These are phyloP conservation scores for Aphis craccivora DNA, from an alignment of 1,140 invertebrate genomes.

Conservation along the genomic window DNA sequence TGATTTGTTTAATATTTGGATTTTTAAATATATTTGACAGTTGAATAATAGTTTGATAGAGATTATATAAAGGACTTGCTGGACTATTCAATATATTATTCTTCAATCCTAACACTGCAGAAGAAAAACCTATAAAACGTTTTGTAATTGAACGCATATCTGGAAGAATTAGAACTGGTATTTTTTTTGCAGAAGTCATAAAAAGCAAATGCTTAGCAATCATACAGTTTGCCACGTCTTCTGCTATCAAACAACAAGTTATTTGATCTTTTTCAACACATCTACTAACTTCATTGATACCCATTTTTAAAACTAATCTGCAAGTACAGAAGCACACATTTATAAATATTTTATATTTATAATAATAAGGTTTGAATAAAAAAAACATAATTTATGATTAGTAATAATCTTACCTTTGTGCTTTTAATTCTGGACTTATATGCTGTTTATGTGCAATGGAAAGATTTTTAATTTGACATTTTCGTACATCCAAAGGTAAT, in stretches of 20 bases:
- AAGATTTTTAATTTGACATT: conserved; percentile 38
- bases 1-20: conserved; percentile 16
- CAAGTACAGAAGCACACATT: background rate
- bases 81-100: background rate
- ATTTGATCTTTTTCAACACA: conserved; percentile 49
- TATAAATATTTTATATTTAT: background rate
- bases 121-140: conserved; percentile 37
- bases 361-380: background rate
- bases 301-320: conserved; percentile 45
- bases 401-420: conserved; percentile 18
- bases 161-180: conserved; percentile 39
- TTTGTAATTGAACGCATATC: conserved; percentile 35
- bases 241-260: conserved; percentile 49
- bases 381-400: background rate
- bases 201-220: conserved; percentile 41
- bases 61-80: background rate
- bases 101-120: conserved; percentile 39
- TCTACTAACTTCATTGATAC: conserved; percentile 52
- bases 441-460: conserved; percentile 20
- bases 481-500: conserved; percentile 47
- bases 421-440: conserved; percentile 16
- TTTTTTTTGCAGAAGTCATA: conserved; percentile 29
- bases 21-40: conserved; percentile 19
- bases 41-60: conserved; percentile 16
- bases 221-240: conserved; percentile 41